A percentile compares a stretch with the other conserved stretches of the same genome.
Evolutionary conservation across 2,888 invertebrate genomes (phyloP).

Genomic region (Noctuana brunneofusca): DNA sequence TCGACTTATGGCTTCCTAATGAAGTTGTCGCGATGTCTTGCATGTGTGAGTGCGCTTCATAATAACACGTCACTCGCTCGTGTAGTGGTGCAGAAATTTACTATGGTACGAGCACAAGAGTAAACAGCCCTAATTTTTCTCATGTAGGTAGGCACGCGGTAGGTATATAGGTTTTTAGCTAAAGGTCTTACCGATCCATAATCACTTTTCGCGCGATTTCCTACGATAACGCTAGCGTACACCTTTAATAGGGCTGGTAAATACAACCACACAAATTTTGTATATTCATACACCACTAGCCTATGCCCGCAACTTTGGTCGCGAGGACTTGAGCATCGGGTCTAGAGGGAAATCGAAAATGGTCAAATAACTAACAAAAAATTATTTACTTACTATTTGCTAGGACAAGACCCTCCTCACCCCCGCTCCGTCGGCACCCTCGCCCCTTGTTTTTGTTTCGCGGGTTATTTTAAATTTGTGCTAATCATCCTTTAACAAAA

Average conservation of each 20-base stretch:
- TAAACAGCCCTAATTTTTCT: background rate
- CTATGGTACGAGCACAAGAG: conserved; percentile 3
- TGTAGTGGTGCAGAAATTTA: conserved; percentile 35
- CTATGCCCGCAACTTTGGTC: no score
- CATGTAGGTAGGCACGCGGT: conserved; percentile 22
- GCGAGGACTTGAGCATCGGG: no score
- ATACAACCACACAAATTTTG: background rate
- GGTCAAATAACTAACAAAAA: no score
- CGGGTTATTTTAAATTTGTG: no score
- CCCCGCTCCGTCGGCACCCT: no score
- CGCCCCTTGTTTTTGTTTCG: no score
- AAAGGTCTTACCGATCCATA: conserved; percentile 71
- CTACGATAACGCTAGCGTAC: conserved; percentile 64
- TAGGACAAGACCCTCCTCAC: no score
- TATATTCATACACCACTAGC: no score
- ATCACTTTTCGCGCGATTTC: conserved; percentile 75
- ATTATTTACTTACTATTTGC: no score
- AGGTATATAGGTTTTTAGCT: conserved; percentile 60
- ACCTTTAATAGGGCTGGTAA: conserved; percentile 55
- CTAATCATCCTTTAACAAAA: no score
- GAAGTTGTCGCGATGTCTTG: conserved; percentile 60
- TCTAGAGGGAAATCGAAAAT: no score
- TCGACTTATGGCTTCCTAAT: conserved; percentile 74
- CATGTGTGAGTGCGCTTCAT: conserved; percentile 39
- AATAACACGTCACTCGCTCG: conserved; percentile 36